Base-by-base conservation (phyloP, 53 echinoderm and acorn worm genomes). In the Echinometra lucunter region DNA sequence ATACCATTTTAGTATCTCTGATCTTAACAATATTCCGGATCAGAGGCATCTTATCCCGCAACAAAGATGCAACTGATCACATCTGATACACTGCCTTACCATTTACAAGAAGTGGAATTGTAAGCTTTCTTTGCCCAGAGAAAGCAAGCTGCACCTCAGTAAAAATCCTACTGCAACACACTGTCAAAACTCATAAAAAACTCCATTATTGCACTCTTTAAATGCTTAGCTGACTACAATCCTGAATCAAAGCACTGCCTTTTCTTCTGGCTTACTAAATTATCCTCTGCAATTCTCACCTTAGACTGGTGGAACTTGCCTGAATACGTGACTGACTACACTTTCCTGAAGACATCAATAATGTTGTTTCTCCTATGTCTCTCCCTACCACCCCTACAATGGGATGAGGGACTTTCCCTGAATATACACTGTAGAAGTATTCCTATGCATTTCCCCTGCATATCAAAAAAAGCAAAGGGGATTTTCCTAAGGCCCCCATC, bases 261-360 rank as follows among this genome's bases (percentile, higher is more conserved):
- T 67, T 67, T 18, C 67, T 93, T 47, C 96, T 97, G 23, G 98
- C 98, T n/a, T n/a, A n/a, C 95, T 98, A 97, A 37, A 97, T 97
- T 96, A 97, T 96, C 97, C 25, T 98, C 98, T 67, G 11, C 9
- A 67, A 30, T 9, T 32, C 32, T 10, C 28, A 66, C n/a, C 28
- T 12, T 16, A 15, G 23, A 63, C 4, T 4, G 23, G 16, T 18
- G 63, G 63, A 63, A 23, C 21, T 63, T 23, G 19, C 21, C 63
- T 63, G 10, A 63, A 63, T 63, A 15, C 63, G 4, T 63, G 4
- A 18, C 21, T 63, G 63, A 63, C 16, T 63, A 63, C 23, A 18
- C 0, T 63, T 18, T 21, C 13, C 34, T 11, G 34, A 35, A 74
- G 32, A 74, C 74, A 74, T 1, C 37, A 74, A 5, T 35, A 0